Base-by-base conservation (phyloP, 2,888 invertebrate genomes). In the Automeris io region DNA sequence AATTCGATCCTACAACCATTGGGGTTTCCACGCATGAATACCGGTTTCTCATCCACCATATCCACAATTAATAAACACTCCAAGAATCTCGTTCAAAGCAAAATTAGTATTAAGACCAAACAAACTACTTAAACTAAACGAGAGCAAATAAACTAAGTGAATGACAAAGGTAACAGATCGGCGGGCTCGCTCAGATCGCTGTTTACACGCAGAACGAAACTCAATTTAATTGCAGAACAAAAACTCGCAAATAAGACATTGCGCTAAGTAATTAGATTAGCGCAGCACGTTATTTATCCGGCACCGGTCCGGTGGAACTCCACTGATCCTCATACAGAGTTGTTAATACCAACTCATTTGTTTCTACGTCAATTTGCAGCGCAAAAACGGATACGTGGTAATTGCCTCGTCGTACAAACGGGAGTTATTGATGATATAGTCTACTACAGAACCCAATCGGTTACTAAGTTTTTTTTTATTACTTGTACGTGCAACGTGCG, bases 251-350 rank as follows among this genome's bases (percentile, higher is more conserved):
- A 77, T 79, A 81, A 82, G 82, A 81, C 80, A 73, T 82, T 78
- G 79, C 64, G 77, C 67, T 80, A 82, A 79, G 73, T 82, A 81
- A 82, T 81, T 81, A 81, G 81, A 81, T 82, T 81, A 81, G 63
- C 76, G 35, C 75, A 74, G 72, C 70, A 66, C 65, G 75, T 67
- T 73, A 70, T 69, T 69, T 33, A 49, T 39, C 39, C 26, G 43
- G 33, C 44, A 24, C 24, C 33, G 12, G 31, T 21, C 35, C 12
- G 22, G 36, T 22, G 16, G 7, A 11, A 37, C 12, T 33, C 6
- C 29, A 23, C 37, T 37, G 41, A 51, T 53, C 53, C 47, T 51
- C 58, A 33, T 57, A 63, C 56, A 56, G 66, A 62, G 68, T 62
- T 54, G 65, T 66, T 65, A 59, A 65, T 64, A 65, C 56, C 51